A percentile compares a stretch with the other conserved stretches of the same genome.
These are phyloP conservation scores for Rambutsinella grinnellia DNA, from an alignment of 2,888 invertebrate genomes.

Conservation along the genomic window DNA sequence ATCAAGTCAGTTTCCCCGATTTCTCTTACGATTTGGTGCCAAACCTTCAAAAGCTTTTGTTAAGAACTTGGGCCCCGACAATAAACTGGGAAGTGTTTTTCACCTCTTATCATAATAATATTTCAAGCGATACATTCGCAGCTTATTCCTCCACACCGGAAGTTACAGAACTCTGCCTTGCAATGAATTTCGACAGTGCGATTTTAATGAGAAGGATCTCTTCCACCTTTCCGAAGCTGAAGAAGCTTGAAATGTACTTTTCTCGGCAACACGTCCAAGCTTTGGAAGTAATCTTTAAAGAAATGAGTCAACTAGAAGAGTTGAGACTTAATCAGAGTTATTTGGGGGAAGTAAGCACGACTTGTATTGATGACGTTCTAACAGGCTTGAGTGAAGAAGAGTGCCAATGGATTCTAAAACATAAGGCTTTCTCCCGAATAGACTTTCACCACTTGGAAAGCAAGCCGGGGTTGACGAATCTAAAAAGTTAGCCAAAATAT, in stretches of 20 bases:
- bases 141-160: neutral
- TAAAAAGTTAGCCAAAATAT: slow-evolving; percentile 46
- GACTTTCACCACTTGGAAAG: slow-evolving; percentile 43
- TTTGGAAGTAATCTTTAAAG: slow-evolving; percentile 47
- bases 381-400: slow-evolving; percentile 47
- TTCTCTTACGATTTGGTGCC: slow-evolving; percentile 53
- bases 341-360: slow-evolving; percentile 55
- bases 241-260: slow-evolving; percentile 57
- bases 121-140: neutral
- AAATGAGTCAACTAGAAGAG: slow-evolving; percentile 51
- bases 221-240: slow-evolving; percentile 36
- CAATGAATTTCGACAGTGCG: slow-evolving; percentile 56
- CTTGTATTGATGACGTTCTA: slow-evolving; percentile 53
- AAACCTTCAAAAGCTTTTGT: slow-evolving; percentile 41
- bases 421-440: slow-evolving; percentile 42
- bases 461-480: slow-evolving; percentile 42
- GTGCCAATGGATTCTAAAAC: slow-evolving; percentile 57
- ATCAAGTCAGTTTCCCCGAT: slow-evolving; percentile 49
- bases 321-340: slow-evolving; percentile 56
- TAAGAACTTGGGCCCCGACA: slow-evolving; percentile 53
- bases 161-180: slow-evolving; percentile 40
- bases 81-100: slow-evolving; percentile 53
- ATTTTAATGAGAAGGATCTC: slow-evolving; percentile 44
- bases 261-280: slow-evolving; percentile 40
- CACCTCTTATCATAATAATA: slow-evolving; percentile 12